These are phyloP conservation scores for Dicranocentrus wangi DNA, from an alignment of 2,888 invertebrate genomes.

Conservation along the genomic window DNA sequence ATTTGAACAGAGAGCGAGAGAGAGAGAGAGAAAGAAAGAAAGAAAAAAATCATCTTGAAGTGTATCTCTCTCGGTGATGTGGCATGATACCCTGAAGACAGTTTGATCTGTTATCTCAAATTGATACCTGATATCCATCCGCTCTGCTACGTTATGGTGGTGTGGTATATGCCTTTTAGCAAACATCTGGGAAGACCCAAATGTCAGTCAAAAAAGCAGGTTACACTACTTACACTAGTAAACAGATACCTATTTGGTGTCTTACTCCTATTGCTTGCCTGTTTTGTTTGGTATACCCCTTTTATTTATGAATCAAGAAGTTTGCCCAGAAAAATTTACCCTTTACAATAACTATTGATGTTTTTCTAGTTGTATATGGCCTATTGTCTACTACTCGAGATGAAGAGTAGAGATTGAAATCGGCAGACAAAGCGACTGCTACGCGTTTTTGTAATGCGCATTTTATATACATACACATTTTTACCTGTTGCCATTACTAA, in stretches of 20 bases:
- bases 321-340: background rate
- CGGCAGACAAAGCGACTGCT: constrained; percentile 56
- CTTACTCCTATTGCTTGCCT: no score
- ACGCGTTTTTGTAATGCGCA: constrained; percentile 4
- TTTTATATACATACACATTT: no score
- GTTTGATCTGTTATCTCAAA: constrained; percentile 12
- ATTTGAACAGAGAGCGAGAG: background rate
- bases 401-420: constrained; percentile 36
- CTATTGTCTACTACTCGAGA: constrained; percentile 15
- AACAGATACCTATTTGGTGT: background rate
- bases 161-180: constrained; percentile 45
- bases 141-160: background rate
- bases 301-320: constrained; percentile 4
- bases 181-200: constrained; percentile 30
- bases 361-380: background rate
- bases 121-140: background rate
- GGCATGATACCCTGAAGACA: constrained; percentile 27
- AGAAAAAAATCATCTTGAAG: constrained; percentile 7
- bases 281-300: no score
- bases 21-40: background rate
- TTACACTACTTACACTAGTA: constrained; percentile 28
- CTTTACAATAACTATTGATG: no score
- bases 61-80: constrained; percentile 18
- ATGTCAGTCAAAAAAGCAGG: constrained; percentile 42
- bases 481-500: constrained; percentile 7